A percentile compares a stretch with the other conserved stretches of the same genome.
Conservation (phyloP, 2,888 invertebrate species). For the Nomada fucata region DNA sequence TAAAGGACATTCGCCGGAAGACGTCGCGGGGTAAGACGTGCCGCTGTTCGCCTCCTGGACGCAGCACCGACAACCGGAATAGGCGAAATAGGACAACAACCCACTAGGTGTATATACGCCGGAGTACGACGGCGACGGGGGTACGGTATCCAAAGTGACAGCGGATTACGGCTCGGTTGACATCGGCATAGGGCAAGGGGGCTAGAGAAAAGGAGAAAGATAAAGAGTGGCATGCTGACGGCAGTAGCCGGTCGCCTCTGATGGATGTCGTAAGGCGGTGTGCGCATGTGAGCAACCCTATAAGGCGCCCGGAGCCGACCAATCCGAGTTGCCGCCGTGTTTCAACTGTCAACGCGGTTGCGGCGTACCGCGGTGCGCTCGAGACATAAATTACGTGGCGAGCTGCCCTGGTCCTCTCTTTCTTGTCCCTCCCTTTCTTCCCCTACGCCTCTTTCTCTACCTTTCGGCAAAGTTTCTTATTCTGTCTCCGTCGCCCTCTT, state of each 20-base stretch:
- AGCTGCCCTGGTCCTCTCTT: constrained; percentile 55
- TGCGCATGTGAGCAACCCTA: constrained; percentile 83
- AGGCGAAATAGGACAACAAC: constrained; percentile 61
- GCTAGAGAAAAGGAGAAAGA: constrained; percentile 60
- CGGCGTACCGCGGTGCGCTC: constrained; percentile 71
- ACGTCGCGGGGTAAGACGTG: constrained; percentile 22
- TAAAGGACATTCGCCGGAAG: constrained; percentile 55
- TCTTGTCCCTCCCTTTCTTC: constrained; percentile 29
- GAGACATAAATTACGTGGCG: constrained; percentile 81
- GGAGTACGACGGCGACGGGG: constrained; percentile 62
- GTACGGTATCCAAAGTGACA: constrained; percentile 56
- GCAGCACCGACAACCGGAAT: constrained; percentile 36
- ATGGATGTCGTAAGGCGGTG: constrained; percentile 81
- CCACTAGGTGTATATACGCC: constrained; percentile 64
- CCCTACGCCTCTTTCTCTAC: not conserved
- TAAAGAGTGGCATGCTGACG: constrained; percentile 71
- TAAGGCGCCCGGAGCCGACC: constrained; percentile 81
- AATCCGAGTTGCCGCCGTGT: constrained; percentile 81
- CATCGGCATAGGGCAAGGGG: constrained; percentile 57
- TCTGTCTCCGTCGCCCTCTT: constrained; percentile 19
- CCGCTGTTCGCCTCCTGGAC: not conserved
- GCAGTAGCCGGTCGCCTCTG: constrained; percentile 79
- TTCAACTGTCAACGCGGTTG: constrained; percentile 82
- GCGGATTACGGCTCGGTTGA: constrained; percentile 64
- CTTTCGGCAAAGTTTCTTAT: not conserved